Percentiles rank a stretch among this genome's conserved stretches.
These are phyloP conservation scores for Tadarida brasiliensis DNA, from an alignment of 2,797 vertebrate genomes.

Conservation along the genomic window DNA sequence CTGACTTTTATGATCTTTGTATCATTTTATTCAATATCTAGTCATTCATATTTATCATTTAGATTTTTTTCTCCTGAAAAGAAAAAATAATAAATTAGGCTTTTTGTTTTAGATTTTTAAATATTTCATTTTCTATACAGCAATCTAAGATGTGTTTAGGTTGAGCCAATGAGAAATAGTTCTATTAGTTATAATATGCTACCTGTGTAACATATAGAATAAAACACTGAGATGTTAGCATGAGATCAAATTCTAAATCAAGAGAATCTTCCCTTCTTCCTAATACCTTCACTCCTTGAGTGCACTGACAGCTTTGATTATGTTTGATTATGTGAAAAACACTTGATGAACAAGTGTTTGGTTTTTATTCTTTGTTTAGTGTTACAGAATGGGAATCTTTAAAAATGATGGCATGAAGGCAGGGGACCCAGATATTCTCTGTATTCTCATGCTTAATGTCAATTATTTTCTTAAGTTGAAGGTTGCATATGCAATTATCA, in stretches of 20 bases:
- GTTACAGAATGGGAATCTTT: not conserved
- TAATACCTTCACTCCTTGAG: not conserved
- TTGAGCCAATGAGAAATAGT: not conserved
- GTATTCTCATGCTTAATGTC: not conserved
- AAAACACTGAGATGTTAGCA: not conserved
- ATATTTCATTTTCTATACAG: not conserved
- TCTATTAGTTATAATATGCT: not conserved
- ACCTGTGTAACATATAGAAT: not conserved
- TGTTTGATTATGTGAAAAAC: constrained; percentile 6
- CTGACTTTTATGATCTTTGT: not conserved
- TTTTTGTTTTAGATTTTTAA: constrained; percentile 53
- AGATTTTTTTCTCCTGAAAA: not conserved
- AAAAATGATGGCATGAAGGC: not conserved
- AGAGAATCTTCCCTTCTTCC: not conserved
- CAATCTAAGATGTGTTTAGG: not conserved
- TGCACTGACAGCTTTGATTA: not conserved
- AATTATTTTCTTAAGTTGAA: not conserved
- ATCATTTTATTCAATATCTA: not conserved
- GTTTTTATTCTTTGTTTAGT: not conserved
- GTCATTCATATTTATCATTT: not conserved
- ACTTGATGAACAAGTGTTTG: not conserved
- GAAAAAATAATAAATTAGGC: not conserved
- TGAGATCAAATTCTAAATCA: constrained; percentile 14
- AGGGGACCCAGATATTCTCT: not conserved
- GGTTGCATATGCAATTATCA: not conserved